These are phyloP conservation scores for Tuberolachnus salignus DNA, from an alignment of 2,888 invertebrate genomes.

Conservation along the genomic window DNA sequence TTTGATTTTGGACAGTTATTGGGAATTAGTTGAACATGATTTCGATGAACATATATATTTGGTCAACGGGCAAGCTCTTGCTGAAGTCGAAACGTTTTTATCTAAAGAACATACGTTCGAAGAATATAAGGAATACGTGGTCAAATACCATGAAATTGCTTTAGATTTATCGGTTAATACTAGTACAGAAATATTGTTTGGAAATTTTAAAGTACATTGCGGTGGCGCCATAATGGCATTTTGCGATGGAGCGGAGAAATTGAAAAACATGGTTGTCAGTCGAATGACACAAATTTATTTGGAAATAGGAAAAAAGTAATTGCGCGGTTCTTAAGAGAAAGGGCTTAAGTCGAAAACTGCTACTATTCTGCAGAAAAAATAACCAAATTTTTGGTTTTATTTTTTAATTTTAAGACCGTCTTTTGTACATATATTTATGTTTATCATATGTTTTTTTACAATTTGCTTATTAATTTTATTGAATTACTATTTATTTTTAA, in stretches of 20 bases:
- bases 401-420: too few relatives aligned
- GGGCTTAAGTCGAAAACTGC: too few relatives aligned
- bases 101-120: slow-evolving; percentile 70
- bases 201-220: slow-evolving; percentile 85
- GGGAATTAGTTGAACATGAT: slow-evolving; percentile 72
- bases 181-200: slow-evolving; percentile 75
- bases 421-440: too few relatives aligned
- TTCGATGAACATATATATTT: slow-evolving; percentile 81
- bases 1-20: slow-evolving; percentile 71
- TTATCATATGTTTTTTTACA: too few relatives aligned
- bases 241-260: slow-evolving; percentile 71
- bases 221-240: slow-evolving; percentile 77
- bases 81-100: slow-evolving; percentile 74
- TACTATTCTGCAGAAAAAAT: too few relatives aligned
- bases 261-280: slow-evolving; percentile 73
- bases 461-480: too few relatives aligned
- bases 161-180: slow-evolving; percentile 66
- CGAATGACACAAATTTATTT: slow-evolving; percentile 84
- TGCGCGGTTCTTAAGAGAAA: too few relatives aligned
- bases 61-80: slow-evolving; percentile 73
- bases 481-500: too few relatives aligned
- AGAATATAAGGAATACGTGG: slow-evolving; percentile 63
- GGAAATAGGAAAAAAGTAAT: slow-evolving; percentile 74
- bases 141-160: slow-evolving; percentile 64
- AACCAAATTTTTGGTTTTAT: too few relatives aligned